Percentiles rank a stretch among this genome's conserved stretches.
Conservation (phyloP, 1,140 invertebrate genomes). For the Drosophila ogumai region DNA sequence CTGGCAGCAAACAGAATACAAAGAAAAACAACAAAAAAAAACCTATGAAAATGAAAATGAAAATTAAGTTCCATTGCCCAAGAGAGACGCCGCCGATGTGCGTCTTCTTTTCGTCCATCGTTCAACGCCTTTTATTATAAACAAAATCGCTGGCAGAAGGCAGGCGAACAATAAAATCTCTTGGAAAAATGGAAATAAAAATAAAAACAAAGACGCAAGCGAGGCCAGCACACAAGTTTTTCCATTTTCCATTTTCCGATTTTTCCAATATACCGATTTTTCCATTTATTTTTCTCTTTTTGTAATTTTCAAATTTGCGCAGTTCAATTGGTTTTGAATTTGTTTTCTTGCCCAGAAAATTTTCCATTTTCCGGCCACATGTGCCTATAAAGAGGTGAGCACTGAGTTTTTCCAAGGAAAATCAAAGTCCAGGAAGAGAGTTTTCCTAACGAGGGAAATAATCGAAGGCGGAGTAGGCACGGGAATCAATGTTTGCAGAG, state of each 20-base stretch:
- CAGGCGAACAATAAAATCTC: slow-evolving; percentile 52
- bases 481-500: slow-evolving; percentile 1
- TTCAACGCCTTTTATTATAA: slow-evolving; percentile 72
- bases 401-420: slow-evolving; percentile 27
- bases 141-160: slow-evolving; percentile 52
- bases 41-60: slow-evolving; percentile 22
- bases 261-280: slow-evolving; percentile 19
- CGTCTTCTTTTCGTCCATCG: slow-evolving; percentile 46
- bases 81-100: slow-evolving; percentile 37
- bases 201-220: slow-evolving; percentile 27
- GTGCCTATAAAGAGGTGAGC: slow-evolving; percentile 16
- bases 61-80: slow-evolving; percentile 71
- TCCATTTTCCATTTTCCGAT: slow-evolving; percentile 32
- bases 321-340: slow-evolving; percentile 11
- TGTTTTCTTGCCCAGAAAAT: background rate
- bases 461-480: background rate
- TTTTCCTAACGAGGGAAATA: slow-evolving; percentile 18
- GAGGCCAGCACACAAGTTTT: slow-evolving; percentile 26
- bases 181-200: slow-evolving; percentile 58
- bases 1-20: slow-evolving; percentile 23
- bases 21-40: slow-evolving; percentile 7
- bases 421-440: slow-evolving; percentile 38
- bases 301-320: slow-evolving; percentile 31
- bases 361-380: slow-evolving; percentile 18
- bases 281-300: slow-evolving; percentile 4